phyloP scores from a whole-genome alignment of 2,888 invertebrate genomes.

The Orgyia antiqua region DNA sequence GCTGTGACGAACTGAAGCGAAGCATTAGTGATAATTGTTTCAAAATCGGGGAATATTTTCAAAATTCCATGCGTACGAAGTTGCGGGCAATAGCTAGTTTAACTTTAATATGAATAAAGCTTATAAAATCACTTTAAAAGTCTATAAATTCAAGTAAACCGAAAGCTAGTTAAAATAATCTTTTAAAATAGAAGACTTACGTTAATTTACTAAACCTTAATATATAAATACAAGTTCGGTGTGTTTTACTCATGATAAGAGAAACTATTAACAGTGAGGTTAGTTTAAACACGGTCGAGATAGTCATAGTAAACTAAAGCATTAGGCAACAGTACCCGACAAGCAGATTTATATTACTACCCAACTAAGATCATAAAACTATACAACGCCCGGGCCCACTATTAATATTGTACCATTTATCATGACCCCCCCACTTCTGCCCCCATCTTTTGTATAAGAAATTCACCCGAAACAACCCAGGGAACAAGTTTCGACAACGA shows the following conservation, averaged over 20 bases:
- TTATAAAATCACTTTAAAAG: too few species aligned
- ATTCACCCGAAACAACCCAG: conserved; percentile 60
- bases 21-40: too few species aligned
- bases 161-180: too few species aligned
- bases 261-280: conserved; percentile 21
- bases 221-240: background rate
- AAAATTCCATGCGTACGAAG: too few species aligned
- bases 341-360: conserved; percentile 73
- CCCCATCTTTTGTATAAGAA: conserved; percentile 75
- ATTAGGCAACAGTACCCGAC: conserved; percentile 42
- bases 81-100: too few species aligned
- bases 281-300: conserved; percentile 24
- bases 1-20: too few species aligned
- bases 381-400: conserved; percentile 65
- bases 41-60: too few species aligned
- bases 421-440: conserved; percentile 55
- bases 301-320: conserved; percentile 41
- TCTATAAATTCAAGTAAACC: too few species aligned
- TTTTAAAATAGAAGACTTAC: too few species aligned
- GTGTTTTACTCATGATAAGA: conserved; percentile 19
- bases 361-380: conserved; percentile 78
- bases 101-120: too few species aligned
- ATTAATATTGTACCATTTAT: conserved; percentile 75
- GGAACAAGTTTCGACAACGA: conserved; percentile 70
- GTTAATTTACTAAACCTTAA: too few species aligned